Percentiles rank a stretch among this genome's conserved stretches.
Conservation (phyloP, 2,113 vertebrate species). For the Scomber scombrus region DNA sequence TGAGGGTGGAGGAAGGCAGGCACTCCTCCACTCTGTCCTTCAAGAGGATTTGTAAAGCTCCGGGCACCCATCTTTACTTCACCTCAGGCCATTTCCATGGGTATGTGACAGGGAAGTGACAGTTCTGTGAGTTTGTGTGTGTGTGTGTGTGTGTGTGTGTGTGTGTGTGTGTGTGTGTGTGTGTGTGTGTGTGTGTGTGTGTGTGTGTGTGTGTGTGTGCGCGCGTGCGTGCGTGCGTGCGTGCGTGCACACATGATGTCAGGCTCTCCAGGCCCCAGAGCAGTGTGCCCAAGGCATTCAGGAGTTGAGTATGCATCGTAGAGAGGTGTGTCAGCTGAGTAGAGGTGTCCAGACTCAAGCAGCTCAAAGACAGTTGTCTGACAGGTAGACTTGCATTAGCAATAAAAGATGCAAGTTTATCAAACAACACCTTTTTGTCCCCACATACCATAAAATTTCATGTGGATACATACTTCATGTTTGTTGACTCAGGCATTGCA, state of each 20-base stretch:
- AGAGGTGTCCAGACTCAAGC: conserved; percentile 69
- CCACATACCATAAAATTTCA: conserved; percentile 3
- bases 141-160: conserved; percentile 36
- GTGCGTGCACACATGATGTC: conserved; percentile 36
- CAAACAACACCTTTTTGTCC: conserved; percentile 26
- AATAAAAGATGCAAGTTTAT: conserved; percentile 22
- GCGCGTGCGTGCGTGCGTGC: conserved; percentile 39
- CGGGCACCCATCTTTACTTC: conserved; percentile 74
- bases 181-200: conserved; percentile 50
- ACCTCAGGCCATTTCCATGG: conserved; percentile 75
- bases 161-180: conserved; percentile 37
- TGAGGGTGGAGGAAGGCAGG: conserved; percentile 65
- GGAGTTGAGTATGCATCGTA: conserved; percentile 76
- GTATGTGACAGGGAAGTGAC: conserved; percentile 80
- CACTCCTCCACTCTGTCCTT: conserved; percentile 74
- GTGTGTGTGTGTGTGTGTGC: conserved; percentile 36
- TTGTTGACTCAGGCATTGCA: conserved; percentile 2
- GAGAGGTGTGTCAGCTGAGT: conserved; percentile 73
- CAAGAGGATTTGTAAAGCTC: conserved; percentile 75
- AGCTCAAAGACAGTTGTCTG: conserved; percentile 74
- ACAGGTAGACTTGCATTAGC: conserved; percentile 72
- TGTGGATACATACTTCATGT: conserved; percentile 9
- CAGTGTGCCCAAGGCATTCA: conserved; percentile 76
- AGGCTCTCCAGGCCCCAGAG: conserved; percentile 78
- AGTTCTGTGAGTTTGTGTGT: conserved; percentile 54